Base-by-base conservation (phyloP, 2,113 vertebrate genomes). In the Tachysurus vachellii region DNA sequence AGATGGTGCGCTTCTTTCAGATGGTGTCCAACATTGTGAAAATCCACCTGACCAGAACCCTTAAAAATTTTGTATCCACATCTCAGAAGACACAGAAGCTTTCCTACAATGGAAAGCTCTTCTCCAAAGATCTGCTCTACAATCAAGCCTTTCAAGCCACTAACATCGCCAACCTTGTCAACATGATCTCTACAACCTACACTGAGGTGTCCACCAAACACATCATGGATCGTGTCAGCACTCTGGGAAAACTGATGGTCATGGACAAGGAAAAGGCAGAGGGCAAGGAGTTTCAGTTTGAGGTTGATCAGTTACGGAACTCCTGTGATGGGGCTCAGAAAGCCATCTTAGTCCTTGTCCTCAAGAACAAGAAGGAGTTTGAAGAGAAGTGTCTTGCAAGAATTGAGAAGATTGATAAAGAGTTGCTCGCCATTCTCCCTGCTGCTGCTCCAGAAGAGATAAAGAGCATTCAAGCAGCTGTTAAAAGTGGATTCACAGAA, bases 181-280 rank as follows among this genome's bases (percentile, higher is more conserved):
- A 91, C 80, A 92, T 93, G 92, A 93, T 93, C 70, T 89, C 92
- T 7, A 85, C 68, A 23, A 91, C 91, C 53, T 92, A 93, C 82
- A 91, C 88, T 0, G 70, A 92, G 31, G 75, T 93, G 64, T 93
- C 90, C 5, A 77, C 28, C 56, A 88, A 88, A 31, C 89, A 93
- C 70, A 86, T 93, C 50, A 93, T 92, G 89, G 91, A 93, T 23
- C 64, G 53, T 1, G n/a, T 93, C 64, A 89, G 91, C 82, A 90
- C 84, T 56, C 85, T 93, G 47, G 88, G 91, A 5, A 89, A 92
- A 73, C 84, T 93, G 53, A 93, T 91, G 91, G 90, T 91, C 77
- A 59, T 93, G 89, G 90, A 92, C 54, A 61, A 85, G 28, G 64
- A n/a, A 3, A 54, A 86, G 0, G 84, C 86, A 0, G 26, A n/a